Evolutionary conservation across 2,113 vertebrate genomes (phyloP), one percentile per base, ranked within the genome.

Genomic region (Takifugu bimaculatus): DNA sequence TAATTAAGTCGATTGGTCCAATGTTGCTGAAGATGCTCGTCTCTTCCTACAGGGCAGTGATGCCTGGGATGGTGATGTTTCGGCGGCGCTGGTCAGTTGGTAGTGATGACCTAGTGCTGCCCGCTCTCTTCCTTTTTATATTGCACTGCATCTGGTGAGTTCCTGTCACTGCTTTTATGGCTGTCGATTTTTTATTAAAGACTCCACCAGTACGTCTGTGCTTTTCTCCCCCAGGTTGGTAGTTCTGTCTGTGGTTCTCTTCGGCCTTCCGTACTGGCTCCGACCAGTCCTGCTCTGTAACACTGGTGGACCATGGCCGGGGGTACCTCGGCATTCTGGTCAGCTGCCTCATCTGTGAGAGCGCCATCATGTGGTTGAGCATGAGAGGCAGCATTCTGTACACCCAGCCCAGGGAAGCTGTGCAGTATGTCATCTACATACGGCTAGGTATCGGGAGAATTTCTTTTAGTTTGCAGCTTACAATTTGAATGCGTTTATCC

Each of bases 11-110:
- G 7, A 48, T 43, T 54, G n/a, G 2, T 14, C 20, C 25, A 26
- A 25, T 32, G 39, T 72, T 26, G 47, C 49, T 79, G 35, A 80
- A 28, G 42, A 29, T 15, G 45, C 52, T 4, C 25, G 15, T 59
- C 9, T 72, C 27, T 35, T 4, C 57, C 68, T 45, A 61, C 87
- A 93, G 91, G 90, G 89, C 86, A 90, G 88, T 90, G 88, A 92
- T 91, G 96, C 96, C 97, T 81, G 97, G 97, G 79, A 99, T 98
- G 78, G 97, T 99, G 77, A 95, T 99, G 91, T 99, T 99, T 91
- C 94, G 96, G 88, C 93, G 97, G 80, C 96, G 97, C 92, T 99
- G 97, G 97, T 98, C 97, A 94, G 97, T 99, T 80, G 97, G 96
- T 92, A 99, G 96, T 78, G 97, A 99, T 93, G 97, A 99, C 94